These are phyloP conservation scores for Kryptolebias marmoratus DNA, from an alignment of 2,113 vertebrate species.

Conservation along the genomic window DNA sequence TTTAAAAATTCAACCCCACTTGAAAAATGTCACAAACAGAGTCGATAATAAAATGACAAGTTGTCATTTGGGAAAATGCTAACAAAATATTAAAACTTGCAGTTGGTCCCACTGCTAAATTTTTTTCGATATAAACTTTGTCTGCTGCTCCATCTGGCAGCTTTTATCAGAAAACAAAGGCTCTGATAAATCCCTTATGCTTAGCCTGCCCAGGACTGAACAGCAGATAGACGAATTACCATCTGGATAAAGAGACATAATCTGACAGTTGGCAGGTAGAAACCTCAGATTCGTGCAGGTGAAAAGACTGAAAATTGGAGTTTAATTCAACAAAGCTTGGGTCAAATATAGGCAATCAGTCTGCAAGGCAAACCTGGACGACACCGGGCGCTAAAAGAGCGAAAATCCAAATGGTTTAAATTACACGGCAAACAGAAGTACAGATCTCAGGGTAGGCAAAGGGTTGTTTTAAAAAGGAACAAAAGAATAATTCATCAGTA, in stretches of 20 bases:
- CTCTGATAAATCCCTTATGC: background rate
- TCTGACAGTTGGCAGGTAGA: background rate
- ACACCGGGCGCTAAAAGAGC: background rate
- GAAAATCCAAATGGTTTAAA: no score
- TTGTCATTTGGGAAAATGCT: background rate
- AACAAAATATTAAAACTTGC: background rate
- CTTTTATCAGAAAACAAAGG: background rate
- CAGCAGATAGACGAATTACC: background rate
- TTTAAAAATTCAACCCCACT: constrained; percentile 1
- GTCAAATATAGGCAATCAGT: background rate
- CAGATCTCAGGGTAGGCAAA: no score
- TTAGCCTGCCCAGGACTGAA: background rate
- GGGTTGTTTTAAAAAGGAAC: no score
- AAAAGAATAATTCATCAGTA: no score
- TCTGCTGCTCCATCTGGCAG: background rate
- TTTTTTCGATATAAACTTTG: background rate
- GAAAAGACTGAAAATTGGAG: background rate
- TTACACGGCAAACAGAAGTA: no score
- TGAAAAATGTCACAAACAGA: constrained; percentile 4
- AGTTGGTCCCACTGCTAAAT: background rate
- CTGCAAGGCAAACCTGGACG: background rate
- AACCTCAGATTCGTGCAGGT: background rate
- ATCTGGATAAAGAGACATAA: background rate
- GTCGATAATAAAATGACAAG: background rate
- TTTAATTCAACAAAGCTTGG: background rate